These are phyloP conservation scores for Timandra comae DNA, from an alignment of 2,888 invertebrate genomes.

Conservation along the genomic window DNA sequence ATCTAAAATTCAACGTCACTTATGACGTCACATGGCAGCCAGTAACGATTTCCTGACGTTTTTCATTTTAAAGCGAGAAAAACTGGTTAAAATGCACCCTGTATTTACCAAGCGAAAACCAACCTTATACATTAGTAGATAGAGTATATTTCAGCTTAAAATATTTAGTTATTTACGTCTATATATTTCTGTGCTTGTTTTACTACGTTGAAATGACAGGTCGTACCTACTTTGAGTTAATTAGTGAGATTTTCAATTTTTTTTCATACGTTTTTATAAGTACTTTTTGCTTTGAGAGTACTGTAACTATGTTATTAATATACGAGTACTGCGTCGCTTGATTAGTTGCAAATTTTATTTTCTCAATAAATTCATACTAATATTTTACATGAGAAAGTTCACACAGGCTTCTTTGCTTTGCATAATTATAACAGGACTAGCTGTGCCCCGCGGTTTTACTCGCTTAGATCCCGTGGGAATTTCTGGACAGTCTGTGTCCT, in stretches of 20 bases:
- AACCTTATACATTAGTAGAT: neutral
- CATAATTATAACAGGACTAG: too few species aligned
- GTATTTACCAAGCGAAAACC: conserved; percentile 1
- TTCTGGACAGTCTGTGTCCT: too few species aligned
- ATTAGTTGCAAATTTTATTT: too few species aligned
- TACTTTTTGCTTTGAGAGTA: conserved; percentile 11
- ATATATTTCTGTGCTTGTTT: neutral
- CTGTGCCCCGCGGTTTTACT: too few species aligned
- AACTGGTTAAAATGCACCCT: conserved; percentile 5
- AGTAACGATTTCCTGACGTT: conserved; percentile 10
- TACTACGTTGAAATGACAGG: conserved; percentile 33
- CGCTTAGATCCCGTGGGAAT: too few species aligned
- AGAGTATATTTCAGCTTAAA: neutral
- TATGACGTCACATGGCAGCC: conserved; percentile 10
- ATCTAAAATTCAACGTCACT: conserved; percentile 11
- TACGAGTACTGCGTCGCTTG: too few species aligned
- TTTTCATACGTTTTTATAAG: conserved; percentile 15
- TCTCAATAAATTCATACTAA: too few species aligned
- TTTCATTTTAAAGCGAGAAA: conserved; percentile 9
- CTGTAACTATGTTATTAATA: conserved; percentile 6
- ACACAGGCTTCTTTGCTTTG: too few species aligned
- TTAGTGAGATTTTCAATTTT: conserved; percentile 34
- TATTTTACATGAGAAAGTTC: too few species aligned
- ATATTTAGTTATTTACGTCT: neutral
- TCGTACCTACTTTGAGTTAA: conserved; percentile 49